A percentile compares a stretch with the other conserved stretches of the same genome.
Evolutionary conservation across 2,888 invertebrate genomes (phyloP).

Genomic region (Ommatoiulus sabulosus): DNA sequence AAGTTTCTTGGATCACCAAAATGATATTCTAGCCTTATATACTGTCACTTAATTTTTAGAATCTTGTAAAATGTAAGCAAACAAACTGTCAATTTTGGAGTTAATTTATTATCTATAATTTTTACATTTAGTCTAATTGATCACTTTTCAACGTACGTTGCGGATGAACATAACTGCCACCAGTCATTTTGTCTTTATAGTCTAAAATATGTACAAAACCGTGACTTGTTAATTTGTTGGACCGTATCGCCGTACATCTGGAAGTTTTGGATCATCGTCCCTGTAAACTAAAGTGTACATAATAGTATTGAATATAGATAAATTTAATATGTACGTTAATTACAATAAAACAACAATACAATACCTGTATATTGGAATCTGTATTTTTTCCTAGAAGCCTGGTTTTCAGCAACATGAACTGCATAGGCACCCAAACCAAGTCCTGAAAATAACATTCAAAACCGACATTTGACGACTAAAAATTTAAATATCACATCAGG

Average conservation of each 20-base stretch:
- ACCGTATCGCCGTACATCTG: not conserved
- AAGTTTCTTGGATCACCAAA: no score
- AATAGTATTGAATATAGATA: not conserved
- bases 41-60: no score
- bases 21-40: no score
- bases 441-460: conserved; percentile 58
- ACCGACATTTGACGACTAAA: no score
- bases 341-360: not conserved
- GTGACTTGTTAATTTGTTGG: not conserved
- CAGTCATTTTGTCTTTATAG: not conserved
- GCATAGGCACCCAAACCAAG: conserved; percentile 71
- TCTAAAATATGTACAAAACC: not conserved
- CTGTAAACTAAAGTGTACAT: conserved; percentile 50
- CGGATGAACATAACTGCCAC: not conserved
- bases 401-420: conserved; percentile 65
- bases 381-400: not conserved
- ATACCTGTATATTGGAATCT: conserved; percentile 42
- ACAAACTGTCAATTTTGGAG: not conserved
- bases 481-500: not conserved
- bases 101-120: not conserved
- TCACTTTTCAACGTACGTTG: not conserved
- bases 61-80: no score
- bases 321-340: not conserved
- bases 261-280: conserved; percentile 52
- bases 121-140: not conserved